Conservation (phyloP, 2,888 invertebrate species). For the Drosophila subsilvestris region DNA sequence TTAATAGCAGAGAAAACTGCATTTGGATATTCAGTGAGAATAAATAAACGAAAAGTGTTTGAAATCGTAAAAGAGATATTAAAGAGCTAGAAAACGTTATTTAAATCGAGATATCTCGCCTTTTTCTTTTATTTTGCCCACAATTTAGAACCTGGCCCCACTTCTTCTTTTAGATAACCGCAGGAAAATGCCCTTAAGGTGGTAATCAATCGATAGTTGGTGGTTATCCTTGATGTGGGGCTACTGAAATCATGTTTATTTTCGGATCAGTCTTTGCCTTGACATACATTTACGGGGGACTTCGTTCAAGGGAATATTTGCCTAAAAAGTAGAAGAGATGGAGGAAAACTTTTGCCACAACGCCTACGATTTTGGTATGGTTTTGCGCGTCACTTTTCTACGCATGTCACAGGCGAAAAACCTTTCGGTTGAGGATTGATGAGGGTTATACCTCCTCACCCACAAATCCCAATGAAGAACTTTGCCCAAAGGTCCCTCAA, state of each 20-base stretch:
- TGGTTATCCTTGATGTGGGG: constrained; percentile 17
- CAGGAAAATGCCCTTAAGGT: constrained; percentile 7
- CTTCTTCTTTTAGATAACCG: background rate
- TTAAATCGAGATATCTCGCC: too few relatives aligned
- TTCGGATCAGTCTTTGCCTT: constrained; percentile 55
- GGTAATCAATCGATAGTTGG: constrained; percentile 41
- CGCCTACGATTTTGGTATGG: constrained; percentile 28
- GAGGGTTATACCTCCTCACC: constrained; percentile 8
- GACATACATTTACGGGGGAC: constrained; percentile 55
- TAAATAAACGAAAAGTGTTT: background rate
- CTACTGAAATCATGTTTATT: constrained; percentile 61
- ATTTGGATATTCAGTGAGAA: background rate
- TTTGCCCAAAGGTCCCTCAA: constrained; percentile 18
- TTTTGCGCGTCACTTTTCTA: constrained; percentile 38
- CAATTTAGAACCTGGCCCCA: background rate
- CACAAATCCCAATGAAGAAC: background rate
- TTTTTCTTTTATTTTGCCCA: background rate
- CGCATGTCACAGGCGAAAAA: constrained; percentile 36
- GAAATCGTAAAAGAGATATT: background rate
- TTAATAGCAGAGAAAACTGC: constrained; percentile 23
- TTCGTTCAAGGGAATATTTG: constrained; percentile 11
- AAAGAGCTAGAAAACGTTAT: too few relatives aligned
- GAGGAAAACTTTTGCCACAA: constrained; percentile 39
- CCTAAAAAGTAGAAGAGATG: constrained; percentile 16
- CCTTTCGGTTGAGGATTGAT: constrained; percentile 49